Conservation (phyloP, 1,140 invertebrate species). For the Spodoptera frugiperda region DNA sequence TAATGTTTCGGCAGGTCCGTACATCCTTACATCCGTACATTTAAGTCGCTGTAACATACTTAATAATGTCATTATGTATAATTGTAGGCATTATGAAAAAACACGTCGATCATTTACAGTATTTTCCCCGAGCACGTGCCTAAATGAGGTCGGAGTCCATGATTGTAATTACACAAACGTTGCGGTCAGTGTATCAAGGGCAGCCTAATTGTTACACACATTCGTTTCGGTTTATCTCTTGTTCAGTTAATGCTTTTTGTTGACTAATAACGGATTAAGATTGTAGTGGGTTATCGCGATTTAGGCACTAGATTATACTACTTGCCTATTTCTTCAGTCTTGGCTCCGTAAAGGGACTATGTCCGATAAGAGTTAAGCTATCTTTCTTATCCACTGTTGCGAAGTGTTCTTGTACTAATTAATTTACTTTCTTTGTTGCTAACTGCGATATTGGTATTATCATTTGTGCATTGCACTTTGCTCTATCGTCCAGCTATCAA, state of each 20-base stretch:
- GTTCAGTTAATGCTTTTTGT: slow-evolving; percentile 8
- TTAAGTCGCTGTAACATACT: too few species aligned
- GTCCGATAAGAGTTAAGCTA: slow-evolving; percentile 8
- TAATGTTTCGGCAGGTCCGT: too few species aligned
- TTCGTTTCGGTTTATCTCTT: slow-evolving; percentile 25
- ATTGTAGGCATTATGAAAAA: not conserved
- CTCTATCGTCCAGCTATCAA: not conserved
- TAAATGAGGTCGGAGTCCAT: slow-evolving; percentile 24
- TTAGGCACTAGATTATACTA: slow-evolving; percentile 5
- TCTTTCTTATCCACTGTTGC: slow-evolving; percentile 8
- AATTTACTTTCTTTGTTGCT: not conserved
- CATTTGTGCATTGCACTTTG: not conserved
- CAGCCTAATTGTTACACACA: slow-evolving; percentile 21
- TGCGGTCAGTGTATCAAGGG: slow-evolving; percentile 35
- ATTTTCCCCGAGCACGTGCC: slow-evolving; percentile 7
- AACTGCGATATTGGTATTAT: not conserved
- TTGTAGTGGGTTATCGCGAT: not conserved
- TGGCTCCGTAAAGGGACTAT: not conserved
- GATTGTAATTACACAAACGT: not conserved
- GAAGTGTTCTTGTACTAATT: not conserved
- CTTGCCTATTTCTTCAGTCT: not conserved
- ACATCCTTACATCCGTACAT: too few species aligned
- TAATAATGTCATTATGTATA: too few species aligned
- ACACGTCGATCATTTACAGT: not conserved
- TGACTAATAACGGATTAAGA: slow-evolving; percentile 22